Percentiles rank a stretch among this genome's conserved stretches.
Conservation (phyloP, 2,797 vertebrate species). For the Esox masquinongy region DNA sequence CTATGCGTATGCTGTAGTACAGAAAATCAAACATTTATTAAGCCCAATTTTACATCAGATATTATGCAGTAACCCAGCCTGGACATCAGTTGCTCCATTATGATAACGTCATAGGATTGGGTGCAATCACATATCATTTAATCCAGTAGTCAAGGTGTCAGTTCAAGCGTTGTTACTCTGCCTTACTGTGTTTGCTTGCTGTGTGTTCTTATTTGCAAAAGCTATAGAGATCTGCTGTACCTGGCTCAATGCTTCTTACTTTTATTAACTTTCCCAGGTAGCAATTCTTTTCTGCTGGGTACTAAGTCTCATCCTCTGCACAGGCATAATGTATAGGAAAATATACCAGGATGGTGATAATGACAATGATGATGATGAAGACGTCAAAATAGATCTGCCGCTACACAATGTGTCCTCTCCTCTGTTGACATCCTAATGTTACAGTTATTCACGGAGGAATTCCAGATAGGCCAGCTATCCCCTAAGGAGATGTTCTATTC, state of each 20-base stretch:
- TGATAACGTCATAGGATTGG: too few relatives aligned
- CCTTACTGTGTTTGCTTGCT: too few relatives aligned
- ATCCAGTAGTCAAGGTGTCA: too few relatives aligned
- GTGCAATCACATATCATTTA: too few relatives aligned
- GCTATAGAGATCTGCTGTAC: background rate
- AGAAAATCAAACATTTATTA: background rate
- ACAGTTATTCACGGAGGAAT: slow-evolving; percentile 64
- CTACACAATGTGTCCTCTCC: slow-evolving; percentile 48
- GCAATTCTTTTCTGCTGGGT: too few relatives aligned
- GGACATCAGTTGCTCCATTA: background rate
- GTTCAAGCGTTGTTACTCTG: too few relatives aligned
- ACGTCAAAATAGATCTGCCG: slow-evolving; percentile 49
- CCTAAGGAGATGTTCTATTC: slow-evolving; percentile 73
- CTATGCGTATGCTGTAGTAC: background rate
- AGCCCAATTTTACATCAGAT: slow-evolving; percentile 24
- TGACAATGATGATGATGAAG: slow-evolving; percentile 49
- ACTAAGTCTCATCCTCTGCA: too few relatives aligned
- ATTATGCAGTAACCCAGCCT: slow-evolving; percentile 11
- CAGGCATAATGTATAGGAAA: too few relatives aligned
- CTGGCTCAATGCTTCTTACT: background rate
- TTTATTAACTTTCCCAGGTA: too few relatives aligned
- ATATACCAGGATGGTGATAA: too few relatives aligned
- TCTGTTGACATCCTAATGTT: slow-evolving; percentile 64
- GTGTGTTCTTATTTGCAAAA: too few relatives aligned
- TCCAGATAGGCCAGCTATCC: slow-evolving; percentile 55